Base-by-base conservation (phyloP, 2,888 invertebrate species). In the Drosophila recens region DNA sequence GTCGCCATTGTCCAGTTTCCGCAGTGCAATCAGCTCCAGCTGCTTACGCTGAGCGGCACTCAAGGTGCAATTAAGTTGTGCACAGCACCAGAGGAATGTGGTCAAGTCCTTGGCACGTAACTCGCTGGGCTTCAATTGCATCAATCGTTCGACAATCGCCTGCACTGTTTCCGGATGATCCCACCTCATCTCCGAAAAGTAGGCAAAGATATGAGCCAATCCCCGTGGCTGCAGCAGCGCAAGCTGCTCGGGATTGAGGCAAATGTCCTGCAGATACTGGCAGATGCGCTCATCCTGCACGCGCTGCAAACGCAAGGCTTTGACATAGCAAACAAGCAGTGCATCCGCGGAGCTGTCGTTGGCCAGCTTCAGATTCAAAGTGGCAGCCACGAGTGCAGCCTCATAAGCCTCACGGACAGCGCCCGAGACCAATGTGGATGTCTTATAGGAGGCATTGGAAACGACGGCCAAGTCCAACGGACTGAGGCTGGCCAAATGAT, bases 21-120 rank as follows among this genome's bases (percentile, higher is more conserved):
- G 59, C 1, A 90, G 38, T 0, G 91, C 80, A 10, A 82, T 45
- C 8, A 79, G 46, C 48, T 92, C 91, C 6, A 93, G 61, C 15
- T 72, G 79, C n/a, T 82, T 72, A 0, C 91, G 63, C 30, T 92
- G 86, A 0, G 67, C 9, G 2, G 75, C 36, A 13, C 54, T 57
- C 1, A 91, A 30, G 0, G 43, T 20, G 23, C 80, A 76, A 58
- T 89, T 85, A 0, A 93, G 75, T 56, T 92, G 89, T 0, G 92
- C 87, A 58, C 91, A 91, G 48, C 90, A 81, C 92, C 92, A 93
- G 6, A 91, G 64, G 61, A 92, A 91, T 57, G 90, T 91, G 13
- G 89, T 71, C 23, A 93, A 66, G 62, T 93, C 93, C 69, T 93
- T 93, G 30, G 88, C 81, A 3, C 92, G 82, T 13, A 91, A 34